Evolutionary conservation across 92 coral and sea anemone species (phyloP).

Genomic region (Parazoanthus atlanticus): DNA sequence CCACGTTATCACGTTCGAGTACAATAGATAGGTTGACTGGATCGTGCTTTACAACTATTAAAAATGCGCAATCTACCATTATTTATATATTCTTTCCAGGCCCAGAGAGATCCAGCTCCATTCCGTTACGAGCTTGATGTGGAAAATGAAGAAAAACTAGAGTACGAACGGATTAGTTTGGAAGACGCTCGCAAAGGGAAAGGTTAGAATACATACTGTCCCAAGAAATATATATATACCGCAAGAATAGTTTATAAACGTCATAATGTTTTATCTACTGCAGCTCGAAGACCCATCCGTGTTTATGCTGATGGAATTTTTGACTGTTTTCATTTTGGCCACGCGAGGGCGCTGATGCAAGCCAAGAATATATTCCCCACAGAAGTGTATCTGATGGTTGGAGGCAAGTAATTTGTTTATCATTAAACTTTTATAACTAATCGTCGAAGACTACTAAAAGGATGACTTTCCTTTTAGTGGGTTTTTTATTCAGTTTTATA

Average conservation of each 20-base stretch:
- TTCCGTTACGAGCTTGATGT: constrained; percentile 57
- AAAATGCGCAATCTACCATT: neutral
- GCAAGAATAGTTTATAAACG: neutral
- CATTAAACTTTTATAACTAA: constrained; percentile 5
- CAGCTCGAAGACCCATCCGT: constrained; percentile 93
- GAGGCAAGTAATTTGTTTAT: constrained; percentile 61
- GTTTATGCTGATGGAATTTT: constrained; percentile 96
- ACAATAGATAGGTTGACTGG: too few species aligned
- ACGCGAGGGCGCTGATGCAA: constrained; percentile 94
- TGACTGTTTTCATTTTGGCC: constrained; percentile 93
- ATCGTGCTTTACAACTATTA: neutral
- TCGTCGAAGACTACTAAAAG: neutral
- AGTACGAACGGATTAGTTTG: constrained; percentile 67
- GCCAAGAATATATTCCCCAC: constrained; percentile 88
- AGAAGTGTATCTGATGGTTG: constrained; percentile 91
- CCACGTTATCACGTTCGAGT: too few species aligned
- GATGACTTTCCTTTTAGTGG: neutral
- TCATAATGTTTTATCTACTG: constrained; percentile 22
- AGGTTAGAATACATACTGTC: constrained; percentile 57
- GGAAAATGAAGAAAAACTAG: constrained; percentile 26
- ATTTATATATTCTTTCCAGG: constrained; percentile 38
- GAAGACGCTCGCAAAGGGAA: constrained; percentile 91
- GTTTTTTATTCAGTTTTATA: neutral
- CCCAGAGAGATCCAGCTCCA: constrained; percentile 68
- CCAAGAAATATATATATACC: neutral